Evolutionary conservation across 2,888 invertebrate genomes (phyloP).

Genomic region (Auanema freiburgensis): DNA sequence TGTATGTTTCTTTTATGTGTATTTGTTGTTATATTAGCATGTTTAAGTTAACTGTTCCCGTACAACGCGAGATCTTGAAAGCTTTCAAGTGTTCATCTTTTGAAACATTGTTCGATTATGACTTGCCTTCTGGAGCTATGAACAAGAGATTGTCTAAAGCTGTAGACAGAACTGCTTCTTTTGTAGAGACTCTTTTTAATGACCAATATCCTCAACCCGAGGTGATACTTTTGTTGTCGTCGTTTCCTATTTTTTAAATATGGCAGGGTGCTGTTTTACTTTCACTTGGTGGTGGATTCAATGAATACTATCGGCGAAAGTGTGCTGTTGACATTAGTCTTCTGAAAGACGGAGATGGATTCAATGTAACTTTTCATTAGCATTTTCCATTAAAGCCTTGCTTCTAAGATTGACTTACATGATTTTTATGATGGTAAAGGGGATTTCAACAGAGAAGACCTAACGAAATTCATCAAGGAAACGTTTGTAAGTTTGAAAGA

Average conservation of each 20-base stretch:
- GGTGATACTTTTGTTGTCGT: conserved; percentile 7
- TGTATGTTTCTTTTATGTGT: conserved; percentile 19
- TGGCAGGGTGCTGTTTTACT: conserved; percentile 24
- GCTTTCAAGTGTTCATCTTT: conserved; percentile 33
- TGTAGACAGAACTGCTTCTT: conserved; percentile 35
- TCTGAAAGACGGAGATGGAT: conserved; percentile 21
- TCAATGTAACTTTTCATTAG: conserved; percentile 14
- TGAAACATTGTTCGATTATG: conserved; percentile 47
- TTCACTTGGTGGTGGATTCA: conserved; percentile 43
- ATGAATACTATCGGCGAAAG: conserved; percentile 34
- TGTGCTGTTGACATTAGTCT: conserved; percentile 40
- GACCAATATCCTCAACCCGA: conserved; percentile 20
- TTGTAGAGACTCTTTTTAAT: conserved; percentile 33
- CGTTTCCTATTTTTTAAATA: no score
- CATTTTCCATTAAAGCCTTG: not conserved
- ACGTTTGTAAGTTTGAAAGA: conserved; percentile 34
- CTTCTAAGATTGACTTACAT: conserved; percentile 34
- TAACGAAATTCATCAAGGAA: conserved; percentile 34
- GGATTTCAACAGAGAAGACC: conserved; percentile 28
- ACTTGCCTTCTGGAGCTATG: conserved; percentile 31
- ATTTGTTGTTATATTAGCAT: not conserved
- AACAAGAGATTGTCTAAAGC: conserved; percentile 44
- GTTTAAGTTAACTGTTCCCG: conserved; percentile 25
- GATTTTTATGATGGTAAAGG: conserved; percentile 32
- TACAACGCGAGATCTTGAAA: conserved; percentile 24